A percentile compares a stretch with the other conserved stretches of the same genome.
phyloP scores from a whole-genome alignment of 2,113 vertebrate species.

The Etheostoma cragini region DNA sequence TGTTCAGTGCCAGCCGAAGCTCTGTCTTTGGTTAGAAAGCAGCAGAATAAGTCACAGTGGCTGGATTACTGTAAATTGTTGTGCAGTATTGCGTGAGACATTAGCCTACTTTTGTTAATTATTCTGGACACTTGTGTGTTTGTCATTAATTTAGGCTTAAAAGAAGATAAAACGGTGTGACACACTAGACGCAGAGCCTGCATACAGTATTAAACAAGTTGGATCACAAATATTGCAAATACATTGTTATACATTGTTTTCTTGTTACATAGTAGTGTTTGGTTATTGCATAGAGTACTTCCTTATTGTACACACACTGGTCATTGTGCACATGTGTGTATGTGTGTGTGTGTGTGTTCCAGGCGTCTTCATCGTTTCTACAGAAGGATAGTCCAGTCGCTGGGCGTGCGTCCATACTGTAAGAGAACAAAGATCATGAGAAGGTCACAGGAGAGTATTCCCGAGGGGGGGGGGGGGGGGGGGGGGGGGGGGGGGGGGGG shows the following conservation, averaged over 20 bases:
- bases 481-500: too few species aligned
- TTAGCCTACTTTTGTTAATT: slow-evolving; percentile 56
- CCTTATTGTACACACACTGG: not conserved
- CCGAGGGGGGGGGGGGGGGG: too few species aligned
- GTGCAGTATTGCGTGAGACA: slow-evolving; percentile 68
- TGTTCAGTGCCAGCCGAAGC: slow-evolving; percentile 1
- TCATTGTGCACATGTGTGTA: not conserved
- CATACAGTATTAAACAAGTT: not conserved
- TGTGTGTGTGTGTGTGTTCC: slow-evolving; percentile 36
- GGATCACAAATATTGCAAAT: slow-evolving; percentile 39
- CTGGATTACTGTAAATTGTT: slow-evolving; percentile 53
- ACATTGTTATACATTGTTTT: slow-evolving; percentile 15
- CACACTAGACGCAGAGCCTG: not conserved
- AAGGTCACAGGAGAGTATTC: slow-evolving; percentile 35
- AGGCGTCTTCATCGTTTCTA: slow-evolving; percentile 48
- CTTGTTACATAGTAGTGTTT: slow-evolving; percentile 15
- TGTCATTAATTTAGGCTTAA: slow-evolving; percentile 33
- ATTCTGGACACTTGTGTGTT: slow-evolving; percentile 47
- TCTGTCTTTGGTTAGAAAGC: slow-evolving; percentile 11
- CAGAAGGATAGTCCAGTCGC: slow-evolving; percentile 85
- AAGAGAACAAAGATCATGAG: slow-evolving; percentile 66
- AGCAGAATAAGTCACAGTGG: not conserved
- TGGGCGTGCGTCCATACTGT: slow-evolving; percentile 86
- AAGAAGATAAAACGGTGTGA: slow-evolving; percentile 11
- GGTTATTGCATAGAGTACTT: slow-evolving; percentile 4